A percentile compares a stretch with the other conserved stretches of the same genome.
Evolutionary conservation across 2,113 vertebrate species (phyloP).

Genomic region (Diphyllodes magnificus): DNA sequence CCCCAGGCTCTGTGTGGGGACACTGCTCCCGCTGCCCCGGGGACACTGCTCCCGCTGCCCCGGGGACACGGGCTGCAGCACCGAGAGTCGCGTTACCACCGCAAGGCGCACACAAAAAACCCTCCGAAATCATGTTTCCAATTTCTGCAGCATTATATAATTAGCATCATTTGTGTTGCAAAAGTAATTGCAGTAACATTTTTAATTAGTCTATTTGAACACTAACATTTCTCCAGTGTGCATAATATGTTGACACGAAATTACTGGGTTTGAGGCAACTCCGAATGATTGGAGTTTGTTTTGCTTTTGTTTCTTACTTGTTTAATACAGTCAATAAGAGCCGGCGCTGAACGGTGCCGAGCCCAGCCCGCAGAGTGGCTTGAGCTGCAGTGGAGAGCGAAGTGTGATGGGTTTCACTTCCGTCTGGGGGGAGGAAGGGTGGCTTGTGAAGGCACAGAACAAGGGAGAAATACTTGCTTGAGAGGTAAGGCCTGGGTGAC

Average conservation of each 20-base stretch:
- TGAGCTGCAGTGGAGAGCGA: not conserved
- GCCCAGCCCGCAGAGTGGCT: not conserved
- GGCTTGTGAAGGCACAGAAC: not conserved
- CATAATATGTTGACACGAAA: constrained; percentile 51
- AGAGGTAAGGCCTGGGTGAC: not conserved
- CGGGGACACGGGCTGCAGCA: fast-evolving
- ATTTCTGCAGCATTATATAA: constrained; percentile 58
- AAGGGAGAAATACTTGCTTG: not conserved
- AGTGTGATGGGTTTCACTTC: constrained; percentile 51
- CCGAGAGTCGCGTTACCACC: fast-evolving
- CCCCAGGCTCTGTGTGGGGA: not conserved
- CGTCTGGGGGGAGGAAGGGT: constrained; percentile 47
- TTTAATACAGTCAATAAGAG: not conserved
- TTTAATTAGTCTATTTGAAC: constrained; percentile 63
- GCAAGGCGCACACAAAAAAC: not conserved
- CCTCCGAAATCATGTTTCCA: not conserved
- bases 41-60: not conserved
- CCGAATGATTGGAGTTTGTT: constrained; percentile 57
- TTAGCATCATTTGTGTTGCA: constrained; percentile 57
- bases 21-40: fast-evolving
- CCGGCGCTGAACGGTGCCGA: not conserved
- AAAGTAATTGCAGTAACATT: constrained; percentile 65
- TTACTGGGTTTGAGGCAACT: constrained; percentile 53
- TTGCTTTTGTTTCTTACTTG: constrained; percentile 52
- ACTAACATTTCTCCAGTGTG: constrained; percentile 37